Evolutionary conservation across 2,113 vertebrate genomes (phyloP).

Genomic region (Nymphicus hollandicus): DNA sequence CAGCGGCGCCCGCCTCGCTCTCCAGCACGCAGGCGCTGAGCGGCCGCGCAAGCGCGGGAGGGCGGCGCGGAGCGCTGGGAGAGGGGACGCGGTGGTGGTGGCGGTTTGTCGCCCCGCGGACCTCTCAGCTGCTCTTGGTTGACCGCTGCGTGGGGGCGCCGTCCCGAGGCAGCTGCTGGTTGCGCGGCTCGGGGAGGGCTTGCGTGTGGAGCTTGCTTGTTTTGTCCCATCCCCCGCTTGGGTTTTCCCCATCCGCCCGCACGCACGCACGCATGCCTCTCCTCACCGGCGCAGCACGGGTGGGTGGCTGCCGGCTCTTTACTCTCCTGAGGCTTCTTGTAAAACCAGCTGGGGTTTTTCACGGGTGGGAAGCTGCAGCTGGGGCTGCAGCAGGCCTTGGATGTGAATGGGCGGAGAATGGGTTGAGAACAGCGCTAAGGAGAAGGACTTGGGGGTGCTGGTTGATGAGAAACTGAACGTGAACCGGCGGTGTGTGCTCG

Average conservation of each 20-base stretch:
- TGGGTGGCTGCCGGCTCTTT: no score
- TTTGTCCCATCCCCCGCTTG: no score
- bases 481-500: no score
- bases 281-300: accelerated
- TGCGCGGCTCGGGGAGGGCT: no score
- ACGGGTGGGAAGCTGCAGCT: background rate
- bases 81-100: accelerated
- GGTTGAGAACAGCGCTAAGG: background rate
- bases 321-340: background rate
- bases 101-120: accelerated
- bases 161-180: background rate
- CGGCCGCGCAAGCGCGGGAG: background rate
- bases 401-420: background rate
- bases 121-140: accelerated
- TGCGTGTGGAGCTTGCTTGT: background rate
- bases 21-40: background rate
- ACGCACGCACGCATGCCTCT: accelerated
- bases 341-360: background rate
- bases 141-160: no score
- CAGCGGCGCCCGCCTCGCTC: background rate
- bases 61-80: accelerated
- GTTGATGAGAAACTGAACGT: background rate
- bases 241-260: background rate
- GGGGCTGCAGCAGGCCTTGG: background rate
- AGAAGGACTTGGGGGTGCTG: background rate